phyloP scores from a whole-genome alignment of 2,888 invertebrate species.

The Acronicta aceris region DNA sequence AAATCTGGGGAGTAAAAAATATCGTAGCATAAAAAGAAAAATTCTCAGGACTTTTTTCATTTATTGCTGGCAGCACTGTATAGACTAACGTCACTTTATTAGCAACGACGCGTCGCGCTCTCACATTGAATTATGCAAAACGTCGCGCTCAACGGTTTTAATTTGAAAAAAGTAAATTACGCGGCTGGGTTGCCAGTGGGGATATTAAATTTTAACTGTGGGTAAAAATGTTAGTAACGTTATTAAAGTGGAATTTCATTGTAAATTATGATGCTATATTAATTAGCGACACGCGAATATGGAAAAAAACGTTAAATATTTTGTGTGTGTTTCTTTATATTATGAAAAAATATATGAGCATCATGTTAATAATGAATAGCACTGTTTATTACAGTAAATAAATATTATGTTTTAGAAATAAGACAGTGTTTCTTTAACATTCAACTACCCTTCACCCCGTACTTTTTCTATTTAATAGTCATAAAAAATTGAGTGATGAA shows the following conservation, averaged over 20 bases:
- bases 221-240: constrained; percentile 27
- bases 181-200: constrained; percentile 51
- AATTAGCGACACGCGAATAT: constrained; percentile 40
- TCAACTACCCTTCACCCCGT: too few relatives aligned
- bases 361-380: too few relatives aligned
- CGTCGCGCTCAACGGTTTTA: constrained; percentile 48
- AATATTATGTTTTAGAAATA: too few relatives aligned
- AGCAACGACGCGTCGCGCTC: constrained; percentile 43
- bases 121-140: constrained; percentile 66
- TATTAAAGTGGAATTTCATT: constrained; percentile 34
- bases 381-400: too few relatives aligned
- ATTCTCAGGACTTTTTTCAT: constrained; percentile 45
- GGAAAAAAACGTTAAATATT: constrained; percentile 17
- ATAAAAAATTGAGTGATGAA: too few relatives aligned
- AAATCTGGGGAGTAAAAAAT: constrained; percentile 34
- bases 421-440: too few relatives aligned
- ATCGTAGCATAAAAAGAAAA: constrained; percentile 36
- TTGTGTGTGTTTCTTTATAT: constrained; percentile 9
- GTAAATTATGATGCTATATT: constrained; percentile 37
- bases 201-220: constrained; percentile 51
- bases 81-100: constrained; percentile 47
- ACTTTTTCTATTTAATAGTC: too few relatives aligned
- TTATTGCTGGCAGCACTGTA: constrained; percentile 56
- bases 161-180: constrained; percentile 64
- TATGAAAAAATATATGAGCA: too few relatives aligned